Conservation (phyloP, 92 coral and sea anemone genomes). For the Pocillopora grandis region DNA sequence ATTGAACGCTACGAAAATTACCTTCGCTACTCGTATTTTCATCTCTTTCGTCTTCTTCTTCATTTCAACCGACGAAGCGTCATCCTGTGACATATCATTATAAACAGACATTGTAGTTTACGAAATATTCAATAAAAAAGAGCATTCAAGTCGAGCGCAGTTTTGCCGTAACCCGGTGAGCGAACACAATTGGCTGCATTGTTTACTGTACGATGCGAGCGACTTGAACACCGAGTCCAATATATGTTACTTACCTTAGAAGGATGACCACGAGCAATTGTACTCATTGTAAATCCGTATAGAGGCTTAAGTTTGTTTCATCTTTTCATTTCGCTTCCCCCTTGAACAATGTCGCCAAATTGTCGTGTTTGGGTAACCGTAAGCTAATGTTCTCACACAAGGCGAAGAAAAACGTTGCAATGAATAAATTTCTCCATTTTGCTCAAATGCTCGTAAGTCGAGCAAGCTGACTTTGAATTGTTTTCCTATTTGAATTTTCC, state of each 20-base stretch:
- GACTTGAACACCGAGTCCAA: not conserved
- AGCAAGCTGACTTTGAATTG: not conserved
- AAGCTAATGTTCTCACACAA: slow-evolving; percentile 9
- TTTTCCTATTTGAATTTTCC: slow-evolving; percentile 18
- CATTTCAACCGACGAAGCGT: slow-evolving; percentile 46
- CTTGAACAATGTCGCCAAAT: not conserved
- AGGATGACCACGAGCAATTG: slow-evolving; percentile 27
- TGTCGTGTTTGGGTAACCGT: not conserved
- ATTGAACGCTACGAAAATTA: slow-evolving; percentile 4
- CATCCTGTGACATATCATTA: slow-evolving; percentile 24
- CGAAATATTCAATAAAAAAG: not conserved
- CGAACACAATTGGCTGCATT: not conserved
- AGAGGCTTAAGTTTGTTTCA: not conserved
- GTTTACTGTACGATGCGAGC: slow-evolving; percentile 1
- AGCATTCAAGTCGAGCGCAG: not conserved
- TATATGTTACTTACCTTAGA: slow-evolving; percentile 18
- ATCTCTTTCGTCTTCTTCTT: slow-evolving; percentile 57
- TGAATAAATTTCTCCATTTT: slow-evolving; percentile 8
- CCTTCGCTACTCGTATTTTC: slow-evolving; percentile 54
- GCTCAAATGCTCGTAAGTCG: not conserved
- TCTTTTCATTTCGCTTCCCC: not conserved
- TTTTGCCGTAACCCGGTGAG: not conserved
- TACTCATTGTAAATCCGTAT: slow-evolving; percentile 13
- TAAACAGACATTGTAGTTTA: not conserved
- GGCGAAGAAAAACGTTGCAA: slow-evolving; percentile 15